Base-by-base conservation (phyloP, 2,113 vertebrate genomes). In the Scytalopus superciliaris region DNA sequence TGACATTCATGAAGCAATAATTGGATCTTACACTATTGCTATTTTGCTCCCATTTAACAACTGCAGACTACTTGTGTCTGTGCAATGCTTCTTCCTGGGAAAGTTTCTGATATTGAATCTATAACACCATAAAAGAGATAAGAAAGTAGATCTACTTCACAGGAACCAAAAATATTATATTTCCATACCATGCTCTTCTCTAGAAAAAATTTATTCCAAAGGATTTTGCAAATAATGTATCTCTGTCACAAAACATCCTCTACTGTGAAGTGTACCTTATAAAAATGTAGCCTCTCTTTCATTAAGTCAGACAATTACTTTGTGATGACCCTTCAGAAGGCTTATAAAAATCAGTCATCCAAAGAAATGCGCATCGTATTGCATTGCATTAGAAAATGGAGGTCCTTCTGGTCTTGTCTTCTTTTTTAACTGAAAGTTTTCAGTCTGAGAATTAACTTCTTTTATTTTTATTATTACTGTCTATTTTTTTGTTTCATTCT, bases 1-100 rank as follows among this genome's bases (percentile, higher is more conserved):
- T 57, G 45, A 85, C 84, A 93, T 86, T 89, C 70, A 70, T 52
- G 59, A 35, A 63, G 45, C 22, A 90, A 72, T 78, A 84, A 92
- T 63, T 78, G 50, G 19, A 44, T 95, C 14, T 85, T 33, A 53
- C 0, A 0, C 55, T 60, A 21, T 23, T 57, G 0, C 55, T 60
- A 19, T 25, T 57, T 31, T 39, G 39, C 19, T 74, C 27, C 18
- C 22, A 53, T 78, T 89, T 69, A 91, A 50, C 49, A 77, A 59
- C 2, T 42, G 59, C 37, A 81, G 30, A 19, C 70, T 45, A 22
- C 44, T 89, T 59, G 17, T 47, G 7, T 53, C 56, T 92, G 63
- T 57, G n/a, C 24, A 30, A 52, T 3, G 2, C 30, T 83, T 52
- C 25, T 53, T 53, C 44, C 15, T 39, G 40, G 47, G 19, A 57